Conservation (phyloP, 1,140 invertebrate species). For the Pinna nobilis region DNA sequence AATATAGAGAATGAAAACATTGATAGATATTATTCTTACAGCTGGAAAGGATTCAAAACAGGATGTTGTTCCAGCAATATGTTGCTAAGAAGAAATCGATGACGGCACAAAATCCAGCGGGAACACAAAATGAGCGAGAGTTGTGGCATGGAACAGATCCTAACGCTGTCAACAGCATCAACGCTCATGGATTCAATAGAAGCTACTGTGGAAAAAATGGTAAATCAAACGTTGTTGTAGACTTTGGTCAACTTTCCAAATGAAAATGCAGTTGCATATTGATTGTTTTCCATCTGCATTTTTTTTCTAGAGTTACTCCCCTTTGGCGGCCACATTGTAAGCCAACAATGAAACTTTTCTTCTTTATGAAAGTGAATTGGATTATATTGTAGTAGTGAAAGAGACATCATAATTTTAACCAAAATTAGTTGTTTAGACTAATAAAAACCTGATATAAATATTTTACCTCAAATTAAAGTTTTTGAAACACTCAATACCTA, state of each 20-base stretch:
- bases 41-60: constrained; percentile 56
- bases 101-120: constrained; percentile 33
- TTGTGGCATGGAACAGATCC: constrained; percentile 62
- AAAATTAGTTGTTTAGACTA: too few relatives aligned
- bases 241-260: not conserved
- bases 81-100: constrained; percentile 52
- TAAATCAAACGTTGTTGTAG: constrained; percentile 13
- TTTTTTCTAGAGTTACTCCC: not conserved
- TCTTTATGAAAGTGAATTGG: not conserved
- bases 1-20: too few relatives aligned
- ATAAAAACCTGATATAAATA: too few relatives aligned
- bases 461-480: too few relatives aligned
- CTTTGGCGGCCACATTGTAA: not conserved
- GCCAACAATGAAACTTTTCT: not conserved
- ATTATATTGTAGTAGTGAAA: not conserved
- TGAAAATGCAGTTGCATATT: not conserved
- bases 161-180: constrained; percentile 53
- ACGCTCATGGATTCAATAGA: constrained; percentile 61
- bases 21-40: constrained; percentile 35
- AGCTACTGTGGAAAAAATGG: constrained; percentile 67
- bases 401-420: not conserved
- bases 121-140: constrained; percentile 49
- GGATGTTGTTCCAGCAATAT: constrained; percentile 53
- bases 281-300: not conserved
- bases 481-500: too few relatives aligned